Evolutionary conservation across 2,888 invertebrate species (phyloP).

Genomic region (Oxystoma pomonae): DNA sequence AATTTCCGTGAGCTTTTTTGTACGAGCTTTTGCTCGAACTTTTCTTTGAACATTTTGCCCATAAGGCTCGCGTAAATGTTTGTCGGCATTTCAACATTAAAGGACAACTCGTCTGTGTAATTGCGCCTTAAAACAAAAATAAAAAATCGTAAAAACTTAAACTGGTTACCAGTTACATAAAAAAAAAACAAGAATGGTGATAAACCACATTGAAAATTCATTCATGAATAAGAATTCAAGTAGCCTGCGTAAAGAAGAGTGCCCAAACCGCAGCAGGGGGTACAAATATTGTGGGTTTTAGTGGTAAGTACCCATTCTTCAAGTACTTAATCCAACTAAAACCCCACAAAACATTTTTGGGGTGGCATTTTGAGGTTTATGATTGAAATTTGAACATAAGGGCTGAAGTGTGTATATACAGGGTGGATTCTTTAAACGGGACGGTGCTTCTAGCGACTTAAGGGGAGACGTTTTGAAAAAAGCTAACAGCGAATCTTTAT

Average conservation of each 20-base stretch:
- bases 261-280: slow-evolving; percentile 22
- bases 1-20: too few species aligned
- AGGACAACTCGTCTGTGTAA: too few species aligned
- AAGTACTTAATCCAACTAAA: background rate
- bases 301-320: slow-evolving; percentile 22
- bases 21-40: too few species aligned
- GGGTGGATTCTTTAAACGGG: too few species aligned
- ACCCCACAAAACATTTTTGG: background rate
- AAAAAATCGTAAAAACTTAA: too few species aligned
- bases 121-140: too few species aligned
- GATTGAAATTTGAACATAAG: background rate
- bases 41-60: too few species aligned
- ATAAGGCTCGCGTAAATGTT: too few species aligned
- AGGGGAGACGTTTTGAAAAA: too few species aligned
- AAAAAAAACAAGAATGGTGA: background rate
- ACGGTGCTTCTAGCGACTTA: too few species aligned
- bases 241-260: background rate
- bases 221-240: background rate
- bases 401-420: background rate
- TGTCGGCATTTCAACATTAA: too few species aligned
- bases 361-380: background rate
- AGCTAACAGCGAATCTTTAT: too few species aligned
- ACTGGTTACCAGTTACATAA: background rate
- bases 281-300: slow-evolving; percentile 28
- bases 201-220: background rate